These are phyloP conservation scores for Leucophenga montana DNA, from an alignment of 2,888 invertebrate species.

Conservation along the genomic window DNA sequence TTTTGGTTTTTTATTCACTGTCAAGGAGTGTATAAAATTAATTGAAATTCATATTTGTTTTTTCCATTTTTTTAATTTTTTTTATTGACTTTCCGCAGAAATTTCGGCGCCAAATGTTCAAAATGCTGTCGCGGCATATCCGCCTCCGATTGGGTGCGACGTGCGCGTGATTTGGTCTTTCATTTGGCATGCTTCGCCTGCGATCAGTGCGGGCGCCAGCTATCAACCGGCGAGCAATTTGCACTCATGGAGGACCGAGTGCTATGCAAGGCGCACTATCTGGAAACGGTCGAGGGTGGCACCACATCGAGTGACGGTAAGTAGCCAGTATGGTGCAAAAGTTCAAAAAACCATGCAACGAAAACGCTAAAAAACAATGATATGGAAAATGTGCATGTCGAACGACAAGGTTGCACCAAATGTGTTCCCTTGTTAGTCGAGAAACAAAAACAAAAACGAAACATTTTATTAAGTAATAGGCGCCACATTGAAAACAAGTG, in stretches of 20 bases:
- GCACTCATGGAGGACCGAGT: slow-evolving; percentile 95
- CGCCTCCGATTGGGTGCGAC: slow-evolving; percentile 97
- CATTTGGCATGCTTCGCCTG: slow-evolving; percentile 99
- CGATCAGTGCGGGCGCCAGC: slow-evolving; percentile 93
- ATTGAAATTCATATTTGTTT: background rate
- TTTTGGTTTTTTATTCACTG: background rate
- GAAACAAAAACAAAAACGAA: background rate
- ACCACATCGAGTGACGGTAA: slow-evolving; percentile 92
- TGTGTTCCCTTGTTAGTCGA: background rate
- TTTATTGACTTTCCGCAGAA: slow-evolving; percentile 77
- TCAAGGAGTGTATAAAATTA: background rate
- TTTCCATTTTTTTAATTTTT: slow-evolving; percentile 12
- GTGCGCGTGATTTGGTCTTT: slow-evolving; percentile 94
- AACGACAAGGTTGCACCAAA: background rate
- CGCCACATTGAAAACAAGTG: too few species aligned
- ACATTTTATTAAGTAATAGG: background rate
- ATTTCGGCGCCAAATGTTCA: slow-evolving; percentile 96
- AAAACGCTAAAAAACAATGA: background rate
- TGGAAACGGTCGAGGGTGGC: slow-evolving; percentile 94
- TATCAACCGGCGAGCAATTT: slow-evolving; percentile 97
- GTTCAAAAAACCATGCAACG: slow-evolving; percentile 16
- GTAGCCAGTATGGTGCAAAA: slow-evolving; percentile 76
- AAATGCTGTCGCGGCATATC: slow-evolving; percentile 95
- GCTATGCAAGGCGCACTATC: slow-evolving; percentile 97
- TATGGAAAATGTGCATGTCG: background rate